Evolutionary conservation across 1,140 invertebrate species (phyloP).

Genomic region (Octopus bimaculoides): DNA sequence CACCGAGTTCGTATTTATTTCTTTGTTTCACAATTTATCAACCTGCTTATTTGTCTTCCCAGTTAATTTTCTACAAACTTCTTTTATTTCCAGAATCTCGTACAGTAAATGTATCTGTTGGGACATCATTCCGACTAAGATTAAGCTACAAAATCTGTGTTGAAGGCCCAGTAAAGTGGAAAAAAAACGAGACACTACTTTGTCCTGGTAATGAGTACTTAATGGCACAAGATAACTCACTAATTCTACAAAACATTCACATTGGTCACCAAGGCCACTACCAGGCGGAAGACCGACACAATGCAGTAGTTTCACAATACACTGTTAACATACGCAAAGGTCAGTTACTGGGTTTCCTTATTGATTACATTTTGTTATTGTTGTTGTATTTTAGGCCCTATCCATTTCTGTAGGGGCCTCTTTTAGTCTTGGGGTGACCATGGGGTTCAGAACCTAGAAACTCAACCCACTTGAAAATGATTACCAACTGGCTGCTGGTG

Average conservation of each 20-base stretch:
- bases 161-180: slow-evolving; percentile 30
- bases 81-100: slow-evolving; percentile 22
- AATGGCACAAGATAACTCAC: slow-evolving; percentile 30
- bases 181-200: slow-evolving; percentile 23
- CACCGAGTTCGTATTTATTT: too few species aligned
- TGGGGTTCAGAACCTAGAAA: neutral
- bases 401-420: neutral
- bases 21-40: too few species aligned
- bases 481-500: neutral
- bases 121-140: slow-evolving; percentile 26
- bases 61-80: neutral
- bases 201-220: slow-evolving; percentile 24
- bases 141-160: slow-evolving; percentile 31
- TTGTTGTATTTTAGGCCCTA: neutral
- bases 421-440: neutral
- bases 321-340: slow-evolving; percentile 28
- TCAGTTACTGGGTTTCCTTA: slow-evolving; percentile 17
- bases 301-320: slow-evolving; percentile 29
- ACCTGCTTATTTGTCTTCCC: too few species aligned
- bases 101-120: slow-evolving; percentile 26
- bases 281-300: slow-evolving; percentile 22
- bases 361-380: neutral
- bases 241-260: slow-evolving; percentile 29
- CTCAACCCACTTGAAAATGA: neutral
- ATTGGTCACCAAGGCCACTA: slow-evolving; percentile 26